phyloP scores from a whole-genome alignment of 1,140 invertebrate genomes.

The Coelopa frigida region DNA sequence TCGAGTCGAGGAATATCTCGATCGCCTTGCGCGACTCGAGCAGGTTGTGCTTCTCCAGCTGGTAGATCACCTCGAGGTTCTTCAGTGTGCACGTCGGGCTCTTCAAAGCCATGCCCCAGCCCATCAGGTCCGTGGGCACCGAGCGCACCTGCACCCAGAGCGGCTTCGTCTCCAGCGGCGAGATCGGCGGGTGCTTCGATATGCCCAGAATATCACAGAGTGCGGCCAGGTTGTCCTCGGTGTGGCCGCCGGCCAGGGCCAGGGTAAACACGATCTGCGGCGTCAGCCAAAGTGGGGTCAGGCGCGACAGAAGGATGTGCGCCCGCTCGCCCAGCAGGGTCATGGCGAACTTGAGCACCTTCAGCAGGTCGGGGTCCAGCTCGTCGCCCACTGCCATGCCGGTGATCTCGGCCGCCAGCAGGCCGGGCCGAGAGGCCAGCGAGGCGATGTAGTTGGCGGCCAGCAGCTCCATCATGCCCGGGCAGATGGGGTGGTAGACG shows the following conservation, averaged over 20 bases:
- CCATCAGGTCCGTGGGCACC: slow-evolving; percentile 45
- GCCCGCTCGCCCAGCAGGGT: slow-evolving; percentile 47
- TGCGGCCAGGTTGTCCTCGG: slow-evolving; percentile 47
- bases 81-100: slow-evolving; percentile 46
- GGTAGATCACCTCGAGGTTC: slow-evolving; percentile 47
- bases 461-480: slow-evolving; percentile 48
- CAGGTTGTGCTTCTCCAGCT: slow-evolving; percentile 44
- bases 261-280: slow-evolving; percentile 47
- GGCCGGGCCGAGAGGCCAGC: slow-evolving; percentile 48
- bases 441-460: slow-evolving; percentile 52
- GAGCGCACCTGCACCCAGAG: slow-evolving; percentile 45
- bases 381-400: slow-evolving; percentile 43
- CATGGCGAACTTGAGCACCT: slow-evolving; percentile 47
- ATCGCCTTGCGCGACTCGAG: slow-evolving; percentile 21
- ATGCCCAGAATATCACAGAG: slow-evolving; percentile 46
- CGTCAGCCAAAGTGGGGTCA: slow-evolving; percentile 48
- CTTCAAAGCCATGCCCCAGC: slow-evolving; percentile 47
- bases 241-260: slow-evolving; percentile 48
- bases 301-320: slow-evolving; percentile 46
- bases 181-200: slow-evolving; percentile 32
- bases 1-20: slow-evolving; percentile 46
- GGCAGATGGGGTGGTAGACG: slow-evolving; percentile 48
- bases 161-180: slow-evolving; percentile 34
- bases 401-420: slow-evolving; percentile 49
- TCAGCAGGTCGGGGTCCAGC: slow-evolving; percentile 17